Conservation (phyloP, 92 coral and sea anemone genomes). For the Metridium senile region DNA sequence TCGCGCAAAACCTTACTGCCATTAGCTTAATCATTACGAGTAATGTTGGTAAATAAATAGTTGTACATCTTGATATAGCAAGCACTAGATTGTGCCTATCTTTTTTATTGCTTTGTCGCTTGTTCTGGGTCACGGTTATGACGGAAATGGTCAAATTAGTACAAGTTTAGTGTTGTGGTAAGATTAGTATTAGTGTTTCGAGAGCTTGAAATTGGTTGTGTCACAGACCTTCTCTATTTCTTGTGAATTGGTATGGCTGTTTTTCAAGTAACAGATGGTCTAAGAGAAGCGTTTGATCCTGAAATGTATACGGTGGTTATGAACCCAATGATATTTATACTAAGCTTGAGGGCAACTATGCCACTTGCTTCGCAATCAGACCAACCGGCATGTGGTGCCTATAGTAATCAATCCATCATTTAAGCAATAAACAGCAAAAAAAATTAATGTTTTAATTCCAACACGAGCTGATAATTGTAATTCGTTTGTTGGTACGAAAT, state of each 20-base stretch:
- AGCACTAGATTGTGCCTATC: constrained; percentile 3
- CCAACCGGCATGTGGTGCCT: constrained; percentile 69
- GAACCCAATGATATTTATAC: constrained; percentile 65
- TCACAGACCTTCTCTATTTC: constrained; percentile 56
- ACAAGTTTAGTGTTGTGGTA: constrained; percentile 43
- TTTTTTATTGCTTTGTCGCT: constrained; percentile 5
- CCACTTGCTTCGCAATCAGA: constrained; percentile 12
- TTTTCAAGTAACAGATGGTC: constrained; percentile 73
- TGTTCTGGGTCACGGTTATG: constrained; percentile 27
- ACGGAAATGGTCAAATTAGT: constrained; percentile 78
- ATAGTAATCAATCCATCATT: constrained; percentile 35
- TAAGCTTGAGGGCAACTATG: constrained; percentile 49
- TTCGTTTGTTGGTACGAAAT: neutral
- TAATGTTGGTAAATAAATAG: constrained; percentile 10
- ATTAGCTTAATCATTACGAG: constrained; percentile 7
- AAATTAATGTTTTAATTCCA: neutral
- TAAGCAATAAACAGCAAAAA: constrained; percentile 19
- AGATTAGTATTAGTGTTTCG: constrained; percentile 16
- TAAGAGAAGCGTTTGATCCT: constrained; percentile 76
- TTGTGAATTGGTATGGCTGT: constrained; percentile 72
- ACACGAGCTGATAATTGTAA: constrained; percentile 19
- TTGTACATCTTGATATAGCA: constrained; percentile 18
- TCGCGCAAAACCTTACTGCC: neutral
- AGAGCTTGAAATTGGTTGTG: constrained; percentile 55
- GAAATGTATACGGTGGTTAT: constrained; percentile 77